phyloP scores from a whole-genome alignment of 1,140 invertebrate species.

The Formica selysi region DNA sequence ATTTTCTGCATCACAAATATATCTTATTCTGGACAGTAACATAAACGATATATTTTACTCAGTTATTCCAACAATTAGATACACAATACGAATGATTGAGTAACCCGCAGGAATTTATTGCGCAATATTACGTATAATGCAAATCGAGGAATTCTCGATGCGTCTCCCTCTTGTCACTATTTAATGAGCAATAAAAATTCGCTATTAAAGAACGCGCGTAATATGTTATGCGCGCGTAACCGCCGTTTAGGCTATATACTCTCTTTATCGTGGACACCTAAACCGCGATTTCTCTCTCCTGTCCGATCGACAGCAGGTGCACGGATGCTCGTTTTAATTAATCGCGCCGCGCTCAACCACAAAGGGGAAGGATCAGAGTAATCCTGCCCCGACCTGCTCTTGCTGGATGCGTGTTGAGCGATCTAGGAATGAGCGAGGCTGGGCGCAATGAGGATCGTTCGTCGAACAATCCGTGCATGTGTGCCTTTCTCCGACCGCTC shows the following conservation, averaged over 20 bases:
- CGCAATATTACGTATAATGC: not conserved
- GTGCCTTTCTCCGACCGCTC: slow-evolving; percentile 67
- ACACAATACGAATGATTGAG: not conserved
- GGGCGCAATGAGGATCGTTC: slow-evolving; percentile 59
- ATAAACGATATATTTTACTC: not conserved
- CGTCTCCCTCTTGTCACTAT: not conserved
- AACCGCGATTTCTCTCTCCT: not conserved
- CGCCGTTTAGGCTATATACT: not conserved
- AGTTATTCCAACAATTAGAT: slow-evolving; percentile 3
- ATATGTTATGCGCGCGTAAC: not conserved
- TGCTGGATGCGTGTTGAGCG: slow-evolving; percentile 52
- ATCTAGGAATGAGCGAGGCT: slow-evolving; percentile 50
- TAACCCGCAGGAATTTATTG: not conserved
- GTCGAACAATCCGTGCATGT: slow-evolving; percentile 68
- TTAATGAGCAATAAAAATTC: not conserved
- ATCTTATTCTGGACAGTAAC: not conserved
- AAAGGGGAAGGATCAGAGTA: slow-evolving; percentile 61
- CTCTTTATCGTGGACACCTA: not conserved
- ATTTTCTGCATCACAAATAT: not conserved
- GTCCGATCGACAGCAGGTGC: too few species aligned
- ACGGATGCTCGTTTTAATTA: slow-evolving; percentile 34
- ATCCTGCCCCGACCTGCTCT: slow-evolving; percentile 70
- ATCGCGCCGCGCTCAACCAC: not conserved
- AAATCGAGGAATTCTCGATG: not conserved
- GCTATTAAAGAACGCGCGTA: not conserved